Evolutionary conservation across 1,140 invertebrate species (phyloP).

Genomic region (Heliothis subflexa): DNA sequence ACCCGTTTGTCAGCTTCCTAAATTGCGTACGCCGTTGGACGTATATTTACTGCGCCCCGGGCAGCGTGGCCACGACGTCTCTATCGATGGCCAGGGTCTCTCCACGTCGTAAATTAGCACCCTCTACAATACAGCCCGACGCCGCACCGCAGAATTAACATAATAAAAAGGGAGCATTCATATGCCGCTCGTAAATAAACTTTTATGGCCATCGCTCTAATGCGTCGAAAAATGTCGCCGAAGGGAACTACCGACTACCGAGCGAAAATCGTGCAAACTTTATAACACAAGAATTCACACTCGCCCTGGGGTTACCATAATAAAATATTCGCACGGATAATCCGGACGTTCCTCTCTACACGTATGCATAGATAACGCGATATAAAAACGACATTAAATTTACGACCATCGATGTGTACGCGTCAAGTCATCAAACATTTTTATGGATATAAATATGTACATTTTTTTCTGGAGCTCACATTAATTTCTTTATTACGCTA

Average conservation of each 20-base stretch:
- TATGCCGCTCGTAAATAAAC: conserved; percentile 63
- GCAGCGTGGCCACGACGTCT: conserved; percentile 38
- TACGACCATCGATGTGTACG: conserved; percentile 47
- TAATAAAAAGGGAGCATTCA: conserved; percentile 67
- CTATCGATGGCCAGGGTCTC: conserved; percentile 35
- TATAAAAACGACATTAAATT: conserved; percentile 51
- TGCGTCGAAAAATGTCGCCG: conserved; percentile 59
- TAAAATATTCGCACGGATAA: conserved; percentile 50
- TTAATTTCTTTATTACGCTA: conserved; percentile 48
- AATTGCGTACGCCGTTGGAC: conserved; percentile 43
- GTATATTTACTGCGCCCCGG: conserved; percentile 37
- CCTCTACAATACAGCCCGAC: conserved; percentile 35
- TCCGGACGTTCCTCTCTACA: conserved; percentile 35
- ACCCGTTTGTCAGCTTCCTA: conserved; percentile 43
- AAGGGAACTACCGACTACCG: conserved; percentile 34
- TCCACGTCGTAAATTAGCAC: conserved; percentile 47
- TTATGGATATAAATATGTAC: conserved; percentile 50
- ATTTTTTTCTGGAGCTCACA: conserved; percentile 40
- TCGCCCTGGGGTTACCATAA: conserved; percentile 46
- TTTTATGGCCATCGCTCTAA: conserved; percentile 65
- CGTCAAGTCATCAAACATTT: conserved; percentile 48
- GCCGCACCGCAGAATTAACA: conserved; percentile 61
- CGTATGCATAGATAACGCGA: conserved; percentile 49
- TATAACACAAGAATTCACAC: conserved; percentile 46
- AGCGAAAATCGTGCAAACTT: conserved; percentile 44